Base-by-base conservation (phyloP, 2,797 vertebrate species). In the Mormyrops attenuatus region DNA sequence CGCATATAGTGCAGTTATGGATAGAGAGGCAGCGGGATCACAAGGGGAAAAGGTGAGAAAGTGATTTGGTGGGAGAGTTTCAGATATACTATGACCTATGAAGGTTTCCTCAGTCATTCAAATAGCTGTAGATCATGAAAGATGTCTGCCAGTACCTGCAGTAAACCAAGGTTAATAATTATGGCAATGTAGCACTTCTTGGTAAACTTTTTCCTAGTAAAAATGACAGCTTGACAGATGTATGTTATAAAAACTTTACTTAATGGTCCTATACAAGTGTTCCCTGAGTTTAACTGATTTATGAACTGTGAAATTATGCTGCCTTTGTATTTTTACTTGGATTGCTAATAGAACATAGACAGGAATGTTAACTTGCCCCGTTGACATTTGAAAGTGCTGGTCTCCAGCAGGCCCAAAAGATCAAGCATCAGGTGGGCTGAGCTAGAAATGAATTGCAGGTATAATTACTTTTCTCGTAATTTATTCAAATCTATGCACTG, bases 141-240 rank as follows among this genome's bases (percentile, higher is more conserved):
- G 38, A 73, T 6, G 30, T 34, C 66, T 86, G 9, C 4, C 11
- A 86, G 47, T 30, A 52, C 50, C 50, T 53, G 84, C 49, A 86
- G 84, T 26, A 86, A 73, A 80, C 73, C 73, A 53, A 53, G 49
- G 47, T 86, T 86, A 86, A 53, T 53, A 53, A 80, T 47, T 80
- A 30, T 0, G 0, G 26, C n/a, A 52, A 15, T 26, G 13, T 5
- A 30, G 15, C 11, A 53, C 15, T 85, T 86, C 84, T 17, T 55
- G 11, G n/a, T 15, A 86, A 86, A 49, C n/a, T 1, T 30, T 30
- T 86, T 86, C 84, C 22, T 15, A 52, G 84, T 86, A 17, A 30
- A 50, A 52, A 50, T 55, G 22, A 17, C 17, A 85, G 47, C 47
- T 50, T 85, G 44, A 53, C 30, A 52, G 26, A 52, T 52, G 50